Conservation (phyloP, 2,113 vertebrate genomes). For the Phylloscopus trochiloides region DNA sequence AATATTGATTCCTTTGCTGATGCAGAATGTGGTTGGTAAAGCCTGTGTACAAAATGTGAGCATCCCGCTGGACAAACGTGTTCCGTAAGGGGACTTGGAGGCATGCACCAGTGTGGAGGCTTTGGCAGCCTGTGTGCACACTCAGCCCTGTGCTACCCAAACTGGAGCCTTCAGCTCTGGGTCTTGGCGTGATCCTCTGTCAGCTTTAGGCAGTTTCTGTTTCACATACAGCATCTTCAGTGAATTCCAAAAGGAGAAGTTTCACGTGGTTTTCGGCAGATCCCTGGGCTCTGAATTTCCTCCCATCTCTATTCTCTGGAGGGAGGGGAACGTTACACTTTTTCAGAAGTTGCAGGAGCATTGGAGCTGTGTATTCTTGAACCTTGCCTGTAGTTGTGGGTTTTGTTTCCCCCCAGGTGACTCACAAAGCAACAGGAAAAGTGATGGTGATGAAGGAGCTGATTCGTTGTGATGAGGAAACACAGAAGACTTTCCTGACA, state of each 20-base stretch:
- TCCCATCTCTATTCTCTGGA: neutral
- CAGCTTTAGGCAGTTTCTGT: neutral
- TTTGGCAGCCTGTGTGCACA: neutral
- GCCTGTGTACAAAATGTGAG: neutral
- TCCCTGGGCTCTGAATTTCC: neutral
- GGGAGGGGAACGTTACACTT: neutral
- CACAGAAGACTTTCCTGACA: slow-evolving; percentile 94
- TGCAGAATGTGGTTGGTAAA: neutral
- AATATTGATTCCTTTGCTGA: neutral
- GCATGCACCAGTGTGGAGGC: neutral
- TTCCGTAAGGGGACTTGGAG: neutral
- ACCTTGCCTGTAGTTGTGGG: neutral
- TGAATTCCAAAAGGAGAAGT: neutral
- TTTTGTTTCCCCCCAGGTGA: slow-evolving; percentile 79
- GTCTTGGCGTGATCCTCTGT: neutral
- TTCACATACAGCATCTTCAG: neutral
- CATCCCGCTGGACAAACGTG: fast-evolving
- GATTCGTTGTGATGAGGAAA: slow-evolving; percentile 96
- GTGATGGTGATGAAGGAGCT: slow-evolving; percentile 99
- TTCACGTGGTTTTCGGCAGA: neutral
- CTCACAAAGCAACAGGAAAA: slow-evolving; percentile 94
- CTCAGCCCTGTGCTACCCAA: neutral
- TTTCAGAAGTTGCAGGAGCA: neutral
- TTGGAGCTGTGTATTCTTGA: neutral
- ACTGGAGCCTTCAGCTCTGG: neutral